Evolutionary conservation across 2,113 vertebrate species (phyloP), one percentile per base, ranked within the genome.

Genomic region (Cynocephalus volans): DNA sequence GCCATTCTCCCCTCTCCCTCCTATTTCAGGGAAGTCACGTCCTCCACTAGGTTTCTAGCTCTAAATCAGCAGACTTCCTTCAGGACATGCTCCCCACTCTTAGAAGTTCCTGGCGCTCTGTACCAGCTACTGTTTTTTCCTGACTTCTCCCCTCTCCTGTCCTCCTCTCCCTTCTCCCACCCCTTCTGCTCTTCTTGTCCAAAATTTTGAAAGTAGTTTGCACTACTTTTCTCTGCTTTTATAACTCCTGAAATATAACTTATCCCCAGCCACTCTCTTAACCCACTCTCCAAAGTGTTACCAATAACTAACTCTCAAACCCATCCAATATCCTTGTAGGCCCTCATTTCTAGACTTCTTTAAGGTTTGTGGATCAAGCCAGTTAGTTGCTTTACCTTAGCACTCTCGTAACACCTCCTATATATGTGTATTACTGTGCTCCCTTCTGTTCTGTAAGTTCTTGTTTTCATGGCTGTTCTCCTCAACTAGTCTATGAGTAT

Each of bases 141-240:
- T 56, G n/a, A 2, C 5, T 31, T 18, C 8, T 69, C 6, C 26
- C 31, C 41, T 89, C 23, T 14, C 60, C 36, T 36, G 3, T 15
- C 12, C 8, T 67, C 26, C 11, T 19, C 18, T 81, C 36, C 1
- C 26, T 50, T 62, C 45, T 11, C 6, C 33, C 9, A 10, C 19
- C 60, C 23, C 33, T 64, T 13, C 10, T 28, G 24, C n/a, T 9
- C 12, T 64, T 67, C 84, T 79, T 82, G 45, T 6, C 54, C 70
- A 92, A 70, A 93, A 54, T 45, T 93, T 60, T 76, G 26, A 85
- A 91, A 48, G 15, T 24, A 9, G 5, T 48, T 24, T 70, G 31
- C 3, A 73, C 36, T 45, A 82, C 8, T 84, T 96, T 75, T 89
- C 36, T 70, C 69, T 58, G n/a, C 52, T 60, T 91, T 93, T 77